Conservation (phyloP, 1,140 invertebrate genomes). For the Carcinoscorpius rotundicauda region DNA sequence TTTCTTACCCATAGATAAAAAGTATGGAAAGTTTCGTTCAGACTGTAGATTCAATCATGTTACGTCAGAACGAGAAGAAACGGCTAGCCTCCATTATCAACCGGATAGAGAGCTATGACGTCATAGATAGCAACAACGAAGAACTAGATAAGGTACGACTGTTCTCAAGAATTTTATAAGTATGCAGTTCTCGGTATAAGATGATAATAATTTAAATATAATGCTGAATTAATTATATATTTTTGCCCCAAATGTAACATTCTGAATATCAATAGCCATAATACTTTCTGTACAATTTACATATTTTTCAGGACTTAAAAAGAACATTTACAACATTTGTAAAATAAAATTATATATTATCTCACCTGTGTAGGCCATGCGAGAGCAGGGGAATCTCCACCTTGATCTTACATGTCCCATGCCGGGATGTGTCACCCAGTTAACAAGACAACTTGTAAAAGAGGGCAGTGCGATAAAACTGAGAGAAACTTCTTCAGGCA, state of each 20-base stretch:
- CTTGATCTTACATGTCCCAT: conserved; percentile 71
- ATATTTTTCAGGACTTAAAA: too few relatives aligned
- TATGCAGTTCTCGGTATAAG: too few relatives aligned
- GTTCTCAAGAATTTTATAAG: too few relatives aligned
- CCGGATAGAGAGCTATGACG: conserved; percentile 78
- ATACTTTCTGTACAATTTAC: too few relatives aligned
- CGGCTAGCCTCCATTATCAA: conserved; percentile 55
- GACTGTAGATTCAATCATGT: conserved; percentile 64
- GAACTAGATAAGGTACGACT: conserved; percentile 49
- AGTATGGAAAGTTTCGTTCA: conserved; percentile 73
- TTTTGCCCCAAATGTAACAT: too few relatives aligned
- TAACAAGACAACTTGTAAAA: conserved; percentile 60
- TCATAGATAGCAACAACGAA: conserved; percentile 52
- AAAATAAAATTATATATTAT: too few relatives aligned
- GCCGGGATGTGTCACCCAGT: conserved; percentile 58
- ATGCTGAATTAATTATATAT: too few relatives aligned
- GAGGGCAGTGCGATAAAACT: conserved; percentile 69
- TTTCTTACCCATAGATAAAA: conserved; percentile 49
- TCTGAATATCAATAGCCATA: too few relatives aligned
- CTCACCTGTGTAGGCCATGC: too few relatives aligned
- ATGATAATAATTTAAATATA: too few relatives aligned
- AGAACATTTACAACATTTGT: too few relatives aligned
- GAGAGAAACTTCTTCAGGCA: conserved; percentile 55
- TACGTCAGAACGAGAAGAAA: conserved; percentile 68
- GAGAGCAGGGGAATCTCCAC: not conserved